Base-by-base conservation (phyloP, 53 echinoderm and acorn worm genomes). In the Arbacia lixula region DNA sequence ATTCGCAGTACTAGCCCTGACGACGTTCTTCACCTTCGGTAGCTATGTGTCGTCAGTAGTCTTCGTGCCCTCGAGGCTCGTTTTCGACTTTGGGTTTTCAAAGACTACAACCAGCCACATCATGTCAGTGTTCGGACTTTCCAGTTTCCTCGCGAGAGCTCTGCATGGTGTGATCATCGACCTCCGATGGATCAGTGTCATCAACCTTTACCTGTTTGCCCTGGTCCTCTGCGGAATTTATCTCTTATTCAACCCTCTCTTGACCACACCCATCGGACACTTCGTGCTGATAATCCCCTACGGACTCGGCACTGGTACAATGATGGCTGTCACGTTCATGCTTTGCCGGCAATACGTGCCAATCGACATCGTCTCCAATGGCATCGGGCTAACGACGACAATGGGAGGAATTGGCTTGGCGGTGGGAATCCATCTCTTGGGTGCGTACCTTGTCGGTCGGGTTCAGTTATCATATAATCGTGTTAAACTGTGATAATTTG, bases 151-250 rank as follows among this genome's bases (percentile, higher is more conserved):
- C 17, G 85, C 84, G 29, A 67, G 91, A 12, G 78, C 62, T 1
- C 57, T 67, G 5, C 87, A 85, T 43, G 91, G 91, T 11, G 49
- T 88, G 9, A 52, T 88, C 12, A 43, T 88, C 3, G 83, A 88
- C 29, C 37, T 27, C 39, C 84, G 66, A n/a, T 1, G 53, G 52
- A 84, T 88, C 9, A 51, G 52, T 21, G 37, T 46, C 21, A 84
- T 38, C 4, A 65, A 83, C 17, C 66, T 84, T 9, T 88, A 84
- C 38, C 40, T 84, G 6, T 16, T 88, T 9, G 33, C 75, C 14
- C 58, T 73, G 19, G 73, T 65, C 36, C 31, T 78, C 9, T n/a
- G 37, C 11, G 60, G 78, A 5, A 58, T 60, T 20, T 32, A 32
- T 11, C 60, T 84, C 2, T 46, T 84, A 17, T 36, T 75, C 28